Percentiles rank a stretch among this genome's conserved stretches.
Evolutionary conservation across 2,113 vertebrate species (phyloP).

Genomic region (Periophthalmodon schlosseri): DNA sequence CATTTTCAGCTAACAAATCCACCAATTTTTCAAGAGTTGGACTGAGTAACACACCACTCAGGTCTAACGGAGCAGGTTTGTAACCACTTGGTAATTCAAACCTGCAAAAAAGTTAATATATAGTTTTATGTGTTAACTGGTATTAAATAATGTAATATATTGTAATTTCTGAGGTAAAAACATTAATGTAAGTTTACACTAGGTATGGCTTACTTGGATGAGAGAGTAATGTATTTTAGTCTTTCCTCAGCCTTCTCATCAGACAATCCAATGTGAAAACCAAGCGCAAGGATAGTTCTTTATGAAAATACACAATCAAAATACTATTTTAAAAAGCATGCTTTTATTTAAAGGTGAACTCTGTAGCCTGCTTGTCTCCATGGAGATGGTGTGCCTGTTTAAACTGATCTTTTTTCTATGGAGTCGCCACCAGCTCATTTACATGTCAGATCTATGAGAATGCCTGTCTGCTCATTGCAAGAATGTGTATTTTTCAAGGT

Average conservation of each 20-base stretch:
- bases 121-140: not conserved
- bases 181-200: not conserved
- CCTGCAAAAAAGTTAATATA: conserved; percentile 62
- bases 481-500: too few relatives aligned
- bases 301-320: conserved; percentile 5
- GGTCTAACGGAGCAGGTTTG: conserved; percentile 89
- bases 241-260: conserved; percentile 85
- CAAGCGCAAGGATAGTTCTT: conserved; percentile 89
- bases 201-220: conserved; percentile 80
- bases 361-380: too few relatives aligned
- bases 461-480: too few relatives aligned
- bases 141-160: not conserved
- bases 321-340: not conserved
- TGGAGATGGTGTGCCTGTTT: too few relatives aligned
- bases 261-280: conserved; percentile 86
- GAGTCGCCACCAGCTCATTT: too few relatives aligned
- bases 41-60: conserved; percentile 84
- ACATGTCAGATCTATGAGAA: too few relatives aligned
- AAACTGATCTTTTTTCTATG: too few relatives aligned
- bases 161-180: not conserved
- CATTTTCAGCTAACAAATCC: conserved; percentile 89
- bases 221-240: conserved; percentile 84
- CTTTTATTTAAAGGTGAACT: not conserved
- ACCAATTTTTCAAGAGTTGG: conserved; percentile 86
- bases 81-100: conserved; percentile 90